Evolutionary conservation across 2,113 vertebrate genomes (phyloP).

Genomic region (Sapajus apella): DNA sequence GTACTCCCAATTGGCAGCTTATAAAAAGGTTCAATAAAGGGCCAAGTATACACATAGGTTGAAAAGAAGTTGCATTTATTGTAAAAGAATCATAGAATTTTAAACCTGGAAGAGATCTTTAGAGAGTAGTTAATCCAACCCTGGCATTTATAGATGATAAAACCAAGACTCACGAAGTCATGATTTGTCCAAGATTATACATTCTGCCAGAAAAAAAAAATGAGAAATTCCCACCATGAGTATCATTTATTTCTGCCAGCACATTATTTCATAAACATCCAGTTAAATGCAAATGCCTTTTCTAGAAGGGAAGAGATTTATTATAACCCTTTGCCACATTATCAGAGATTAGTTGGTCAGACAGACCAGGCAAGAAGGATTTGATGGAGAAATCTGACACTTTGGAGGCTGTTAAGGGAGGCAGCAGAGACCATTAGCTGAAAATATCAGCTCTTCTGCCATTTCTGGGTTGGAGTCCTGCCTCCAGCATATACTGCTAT

Average conservation of each 20-base stretch:
- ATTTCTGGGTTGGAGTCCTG: not conserved
- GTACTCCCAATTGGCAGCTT: not conserved
- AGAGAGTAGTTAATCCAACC: not conserved
- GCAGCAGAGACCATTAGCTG: not conserved
- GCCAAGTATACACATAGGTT: not conserved
- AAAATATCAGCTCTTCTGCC: not conserved
- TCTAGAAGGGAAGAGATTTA: not conserved
- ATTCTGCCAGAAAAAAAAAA: slow-evolving; percentile 18
- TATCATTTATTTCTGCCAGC: slow-evolving; percentile 8
- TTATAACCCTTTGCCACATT: not conserved
- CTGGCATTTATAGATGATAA: slow-evolving; percentile 57
- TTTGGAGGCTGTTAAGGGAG: not conserved
- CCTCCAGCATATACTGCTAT: not conserved
- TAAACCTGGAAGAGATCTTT: not conserved
- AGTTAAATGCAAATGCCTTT: not conserved
- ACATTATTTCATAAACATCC: not conserved
- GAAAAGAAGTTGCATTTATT: not conserved
- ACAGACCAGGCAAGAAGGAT: not conserved
- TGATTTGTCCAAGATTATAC: not conserved
- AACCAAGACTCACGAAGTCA: not conserved
- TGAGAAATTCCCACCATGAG: not conserved
- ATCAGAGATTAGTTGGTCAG: not conserved
- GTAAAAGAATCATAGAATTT: slow-evolving; percentile 33
- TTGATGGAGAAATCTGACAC: not conserved
- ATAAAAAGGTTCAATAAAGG: not conserved